Base-by-base conservation (phyloP, 2,888 invertebrate genomes). In the Andrena trimmerana region DNA sequence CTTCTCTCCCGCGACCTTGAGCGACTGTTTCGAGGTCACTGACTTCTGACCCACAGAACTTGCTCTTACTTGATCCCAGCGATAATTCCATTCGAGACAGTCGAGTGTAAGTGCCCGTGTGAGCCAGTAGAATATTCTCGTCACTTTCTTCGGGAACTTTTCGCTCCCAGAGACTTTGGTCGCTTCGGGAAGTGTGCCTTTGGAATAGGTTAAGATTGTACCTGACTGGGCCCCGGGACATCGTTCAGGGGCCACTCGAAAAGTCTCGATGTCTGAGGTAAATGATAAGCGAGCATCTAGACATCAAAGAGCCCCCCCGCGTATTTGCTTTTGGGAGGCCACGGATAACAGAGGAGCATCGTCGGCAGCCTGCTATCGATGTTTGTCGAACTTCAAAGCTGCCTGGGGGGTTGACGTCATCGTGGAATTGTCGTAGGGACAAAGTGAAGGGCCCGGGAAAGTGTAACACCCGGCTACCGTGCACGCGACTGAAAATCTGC, bases 381-480 rank as follows among this genome's bases (percentile, higher is more conserved):
- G 83, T 82, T 85, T 76, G 78, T 67, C 75, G 63, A 70, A 73
- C 76, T 83, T 86, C 79, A 68, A 86, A 82, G 75, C 75, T 66
- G n/a, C 69, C 69, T 59, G 29, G n/a, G 42, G 42, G 31, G 42
- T 36, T 70, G 73, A 60, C 71, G 71, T 83, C 83, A 71, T 48
- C 57, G 69, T 66, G 71, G 50, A 86, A 69, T 72, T 72, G 74
- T 78, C 71, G 78, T 33, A 62, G 75, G 80, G 70, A 81, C 83
- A 83, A 74, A 84, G 83, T 66, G 50, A 69, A 76, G 74, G 68
- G 71, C 69, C 31, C 29, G 33, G 20, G 72, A 66, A 86, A 81
- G 75, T 67, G 71, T 60, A 50, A 66, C 59, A 54, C 33, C 31
- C 36, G 31, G 68, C 59, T 20, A 65, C 57, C 10, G 68, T 60